phyloP scores from a whole-genome alignment of 2,888 invertebrate genomes.

The Thelaira solivaga region DNA sequence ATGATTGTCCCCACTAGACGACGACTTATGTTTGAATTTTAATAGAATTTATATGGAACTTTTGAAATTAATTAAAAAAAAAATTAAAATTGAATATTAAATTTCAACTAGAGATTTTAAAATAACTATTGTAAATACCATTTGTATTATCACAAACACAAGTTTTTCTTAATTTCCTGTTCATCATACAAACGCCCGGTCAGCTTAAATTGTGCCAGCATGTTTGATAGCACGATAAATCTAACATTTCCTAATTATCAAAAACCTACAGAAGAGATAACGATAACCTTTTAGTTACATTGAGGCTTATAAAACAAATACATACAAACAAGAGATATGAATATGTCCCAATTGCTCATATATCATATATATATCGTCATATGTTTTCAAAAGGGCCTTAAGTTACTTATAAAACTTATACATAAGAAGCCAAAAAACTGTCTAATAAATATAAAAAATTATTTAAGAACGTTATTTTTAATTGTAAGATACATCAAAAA shows the following conservation, averaged over 20 bases:
- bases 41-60: neutral
- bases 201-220: too few species aligned
- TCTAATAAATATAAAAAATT: too few species aligned
- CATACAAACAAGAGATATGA: neutral
- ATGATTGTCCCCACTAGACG: slow-evolving; percentile 14
- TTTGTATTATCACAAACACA: slow-evolving; percentile 33
- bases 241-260: neutral
- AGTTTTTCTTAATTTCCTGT: slow-evolving; percentile 51
- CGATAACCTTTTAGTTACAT: neutral
- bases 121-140: slow-evolving; percentile 7
- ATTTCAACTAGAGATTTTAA: neutral
- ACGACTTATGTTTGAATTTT: neutral
- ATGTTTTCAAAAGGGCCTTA: too few species aligned
- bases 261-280: neutral
- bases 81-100: too few species aligned
- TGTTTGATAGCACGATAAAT: neutral
- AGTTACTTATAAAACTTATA: too few species aligned
- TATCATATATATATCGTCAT: too few species aligned
- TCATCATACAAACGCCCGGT: slow-evolving; percentile 15
- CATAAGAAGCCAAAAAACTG: too few species aligned
- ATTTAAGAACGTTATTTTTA: too few species aligned
- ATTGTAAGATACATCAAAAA: too few species aligned
- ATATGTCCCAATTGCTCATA: too few species aligned
- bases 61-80: neutral
- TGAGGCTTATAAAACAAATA: neutral